These are phyloP conservation scores for Ladona fulva DNA, from an alignment of 1,140 invertebrate species.

Conservation along the genomic window DNA sequence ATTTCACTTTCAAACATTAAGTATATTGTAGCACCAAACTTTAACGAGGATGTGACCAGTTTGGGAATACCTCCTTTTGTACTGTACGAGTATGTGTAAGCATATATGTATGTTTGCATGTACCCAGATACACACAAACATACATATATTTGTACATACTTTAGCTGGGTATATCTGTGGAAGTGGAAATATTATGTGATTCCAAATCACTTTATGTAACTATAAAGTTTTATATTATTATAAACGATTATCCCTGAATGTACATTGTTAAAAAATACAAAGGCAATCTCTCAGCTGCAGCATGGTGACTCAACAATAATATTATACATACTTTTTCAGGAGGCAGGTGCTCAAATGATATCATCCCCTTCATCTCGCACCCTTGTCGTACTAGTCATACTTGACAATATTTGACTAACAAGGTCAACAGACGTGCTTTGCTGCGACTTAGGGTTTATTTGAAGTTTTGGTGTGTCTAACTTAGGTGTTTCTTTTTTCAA, in stretches of 20 bases:
- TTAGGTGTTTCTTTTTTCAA: neutral
- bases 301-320: neutral
- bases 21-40: neutral
- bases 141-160: neutral
- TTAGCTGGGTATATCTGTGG: neutral
- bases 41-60: neutral
- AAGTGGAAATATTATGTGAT: neutral
- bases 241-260: neutral
- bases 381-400: neutral
- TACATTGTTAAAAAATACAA: neutral
- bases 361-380: neutral
- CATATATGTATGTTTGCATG: no score
- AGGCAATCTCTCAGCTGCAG: constrained; percentile 2
- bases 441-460: neutral
- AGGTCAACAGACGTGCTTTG: neutral
- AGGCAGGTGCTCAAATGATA: neutral
- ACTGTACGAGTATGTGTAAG: neutral
- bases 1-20: neutral
- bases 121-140: neutral
- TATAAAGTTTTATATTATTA: neutral
- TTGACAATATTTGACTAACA: neutral
- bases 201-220: neutral
- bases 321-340: neutral
- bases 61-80: constrained; percentile 9
- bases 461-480: neutral